Evolutionary conservation across 2,797 vertebrate species (phyloP).

Genomic region (Parauchenoglanis punctatus): DNA sequence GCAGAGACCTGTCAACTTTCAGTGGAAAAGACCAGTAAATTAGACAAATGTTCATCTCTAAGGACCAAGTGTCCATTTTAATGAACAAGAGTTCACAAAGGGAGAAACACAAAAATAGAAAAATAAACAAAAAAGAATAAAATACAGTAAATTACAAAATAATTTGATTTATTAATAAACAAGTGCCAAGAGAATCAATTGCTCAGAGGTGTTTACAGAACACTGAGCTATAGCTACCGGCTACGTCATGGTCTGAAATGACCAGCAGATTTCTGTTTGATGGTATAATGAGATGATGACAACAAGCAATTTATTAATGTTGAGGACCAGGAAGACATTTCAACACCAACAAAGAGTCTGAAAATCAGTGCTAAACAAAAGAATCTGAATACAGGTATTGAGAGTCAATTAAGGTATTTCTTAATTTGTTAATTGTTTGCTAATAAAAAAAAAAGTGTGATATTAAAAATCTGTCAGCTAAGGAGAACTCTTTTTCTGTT

Average conservation of each 20-base stretch:
- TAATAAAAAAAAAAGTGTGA: too few species aligned
- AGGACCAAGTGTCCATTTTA: neutral
- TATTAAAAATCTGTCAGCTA: too few species aligned
- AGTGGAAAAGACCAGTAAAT: constrained; percentile 47
- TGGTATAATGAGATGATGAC: neutral
- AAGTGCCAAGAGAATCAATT: neutral
- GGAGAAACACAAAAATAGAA: neutral
- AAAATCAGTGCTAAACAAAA: neutral
- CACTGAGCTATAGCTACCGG: neutral
- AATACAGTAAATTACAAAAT: neutral
- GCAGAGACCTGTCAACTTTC: constrained; percentile 80
- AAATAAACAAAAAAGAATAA: neutral
- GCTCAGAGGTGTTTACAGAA: neutral
- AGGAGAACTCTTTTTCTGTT: too few species aligned
- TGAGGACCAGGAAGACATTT: neutral
- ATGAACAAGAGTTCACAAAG: neutral
- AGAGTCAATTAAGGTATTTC: too few species aligned
- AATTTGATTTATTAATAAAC: neutral
- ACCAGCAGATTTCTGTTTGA: neutral
- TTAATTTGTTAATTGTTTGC: too few species aligned
- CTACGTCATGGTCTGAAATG: neutral
- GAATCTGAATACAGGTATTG: too few species aligned
- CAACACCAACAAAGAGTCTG: neutral
- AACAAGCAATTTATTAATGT: neutral
- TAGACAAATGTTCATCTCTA: neutral